Base-by-base conservation (phyloP, 2,113 vertebrate genomes). In the Carassius carassius region DNA sequence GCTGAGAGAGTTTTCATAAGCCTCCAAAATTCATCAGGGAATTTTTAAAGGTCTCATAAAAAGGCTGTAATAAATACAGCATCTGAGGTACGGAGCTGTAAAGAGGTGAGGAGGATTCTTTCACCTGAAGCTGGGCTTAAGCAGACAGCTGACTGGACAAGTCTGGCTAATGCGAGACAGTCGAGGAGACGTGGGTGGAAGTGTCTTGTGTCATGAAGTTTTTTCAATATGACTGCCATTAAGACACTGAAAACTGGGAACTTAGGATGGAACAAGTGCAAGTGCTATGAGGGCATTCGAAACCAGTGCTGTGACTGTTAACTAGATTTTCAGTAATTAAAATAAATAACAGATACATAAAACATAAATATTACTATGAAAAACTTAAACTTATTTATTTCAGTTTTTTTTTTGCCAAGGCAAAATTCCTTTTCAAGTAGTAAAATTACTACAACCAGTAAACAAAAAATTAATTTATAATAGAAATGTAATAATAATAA, bases 1-100 rank as follows among this genome's bases (percentile, higher is more conserved):
- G 87, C 89, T 88, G 87, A 90, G 91, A 91, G 91, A 92, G 91
- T 93, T 93, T 93, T 93, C 91, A 92, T 91, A 92, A 93, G 90
- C 86, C 88, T 88, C 88, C 91, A 88, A 92, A 92, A 92, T 91
- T 93, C 92, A 92, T 92, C 90, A 91, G 89, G 88, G 91, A 88
- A 88, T 85, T 89, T 93, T 93, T 90, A 93, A 89, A 76, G 87
- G 62, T 72, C 54, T 89, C 82, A 90, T 93, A 93, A 93, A 94
- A 83, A 90, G 86, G 87, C 86, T 70, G 87, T 85, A 90, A 91
- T 93, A 92, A 92, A 92, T 89, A 93, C 86, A 87, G 83, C n/a
- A 87, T 90, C 89, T 85, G 82, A 21, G 90, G 91, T 88, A 7
- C 85, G 89, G 89, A 92, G 87, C 86, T 75, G 86, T 92, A 88